phyloP scores from a whole-genome alignment of 1,140 invertebrate genomes.

The Tenebrio molitor region DNA sequence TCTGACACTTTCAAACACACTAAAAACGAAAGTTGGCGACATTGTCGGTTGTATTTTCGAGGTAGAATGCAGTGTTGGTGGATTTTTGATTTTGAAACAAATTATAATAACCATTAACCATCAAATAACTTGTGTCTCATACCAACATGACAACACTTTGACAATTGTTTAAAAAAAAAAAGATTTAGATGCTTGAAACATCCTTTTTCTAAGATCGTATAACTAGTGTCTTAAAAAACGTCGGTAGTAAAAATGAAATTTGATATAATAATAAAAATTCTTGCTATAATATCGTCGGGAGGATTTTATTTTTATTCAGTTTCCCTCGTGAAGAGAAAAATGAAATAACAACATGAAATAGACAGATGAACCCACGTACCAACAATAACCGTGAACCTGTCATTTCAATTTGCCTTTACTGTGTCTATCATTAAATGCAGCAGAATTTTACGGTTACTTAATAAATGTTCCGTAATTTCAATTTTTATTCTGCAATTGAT shows the following conservation, averaged over 20 bases:
- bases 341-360: conserved; percentile 27
- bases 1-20: no score
- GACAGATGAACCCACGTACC: conserved; percentile 29
- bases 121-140: no score
- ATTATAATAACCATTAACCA: no score
- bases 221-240: no score
- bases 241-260: conserved; percentile 16
- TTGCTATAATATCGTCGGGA: not conserved
- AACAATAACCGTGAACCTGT: conserved; percentile 13
- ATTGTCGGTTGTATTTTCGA: no score
- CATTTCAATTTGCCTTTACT: conserved; percentile 32
- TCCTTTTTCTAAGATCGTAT: no score
- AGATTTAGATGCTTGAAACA: no score
- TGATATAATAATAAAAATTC: conserved; percentile 17
- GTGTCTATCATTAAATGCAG: conserved; percentile 37
- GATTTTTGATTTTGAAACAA: no score
- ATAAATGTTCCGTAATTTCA: conserved; percentile 29
- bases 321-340: conserved; percentile 3
- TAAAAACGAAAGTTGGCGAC: no score
- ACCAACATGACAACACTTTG: no score
- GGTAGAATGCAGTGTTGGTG: no score
- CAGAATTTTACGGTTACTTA: conserved; percentile 28
- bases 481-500: conserved; percentile 24
- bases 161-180: no score
- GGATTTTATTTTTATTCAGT: conserved; percentile 20